phyloP scores from a whole-genome alignment of 2,888 invertebrate species.

The Caenorhabditis sp. region DNA sequence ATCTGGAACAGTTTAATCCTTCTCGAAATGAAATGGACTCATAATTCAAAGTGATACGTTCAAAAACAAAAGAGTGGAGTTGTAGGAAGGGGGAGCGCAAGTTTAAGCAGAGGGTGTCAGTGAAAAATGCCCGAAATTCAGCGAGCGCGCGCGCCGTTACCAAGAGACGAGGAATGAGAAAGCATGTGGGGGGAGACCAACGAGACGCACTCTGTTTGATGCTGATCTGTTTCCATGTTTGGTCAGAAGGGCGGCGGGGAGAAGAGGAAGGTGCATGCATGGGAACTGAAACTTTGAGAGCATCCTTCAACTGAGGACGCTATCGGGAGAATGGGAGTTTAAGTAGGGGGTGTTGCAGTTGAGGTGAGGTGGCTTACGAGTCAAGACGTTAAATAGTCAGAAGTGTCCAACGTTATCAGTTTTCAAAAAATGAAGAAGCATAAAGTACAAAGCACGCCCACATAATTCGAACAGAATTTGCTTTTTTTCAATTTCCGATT shows the following conservation, averaged over 20 bases:
- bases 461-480: too few species aligned
- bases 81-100: too few species aligned
- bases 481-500: too few species aligned
- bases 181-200: constrained; percentile 17
- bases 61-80: too few species aligned
- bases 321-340: background rate
- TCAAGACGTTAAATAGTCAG: too few species aligned
- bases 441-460: too few species aligned
- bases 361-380: too few species aligned
- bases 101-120: background rate
- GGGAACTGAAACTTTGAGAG: constrained; percentile 42
- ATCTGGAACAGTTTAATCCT: background rate
- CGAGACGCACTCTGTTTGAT: constrained; percentile 39
- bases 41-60: too few species aligned
- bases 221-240: constrained; percentile 52
- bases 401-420: too few species aligned
- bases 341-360: too few species aligned
- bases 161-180: constrained; percentile 46
- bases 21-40: too few species aligned
- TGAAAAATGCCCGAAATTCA: constrained; percentile 18
- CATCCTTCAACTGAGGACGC: background rate
- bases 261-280: constrained; percentile 1
- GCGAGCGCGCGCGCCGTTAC: constrained; percentile 27
- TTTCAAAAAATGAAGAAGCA: too few species aligned
- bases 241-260: constrained; percentile 23